Evolutionary conservation across 2,888 invertebrate genomes (phyloP).

Genomic region (Deroplatys truncata): DNA sequence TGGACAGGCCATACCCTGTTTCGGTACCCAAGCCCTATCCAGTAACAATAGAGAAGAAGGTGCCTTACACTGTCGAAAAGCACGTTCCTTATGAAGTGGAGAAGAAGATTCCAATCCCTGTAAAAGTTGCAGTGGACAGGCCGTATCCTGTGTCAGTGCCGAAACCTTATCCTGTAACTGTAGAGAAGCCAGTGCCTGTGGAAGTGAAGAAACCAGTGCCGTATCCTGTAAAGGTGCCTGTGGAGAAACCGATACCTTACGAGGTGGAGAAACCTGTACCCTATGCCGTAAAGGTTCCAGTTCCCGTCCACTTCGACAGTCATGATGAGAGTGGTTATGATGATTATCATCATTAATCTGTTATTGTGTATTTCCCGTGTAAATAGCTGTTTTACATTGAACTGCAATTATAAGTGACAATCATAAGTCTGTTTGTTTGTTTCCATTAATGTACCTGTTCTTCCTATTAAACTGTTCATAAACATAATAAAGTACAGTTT

Average conservation of each 20-base stretch:
- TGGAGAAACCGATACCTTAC: constrained; percentile 52
- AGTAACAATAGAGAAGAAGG: constrained; percentile 40
- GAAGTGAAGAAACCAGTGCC: constrained; percentile 62
- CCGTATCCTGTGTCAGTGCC: constrained; percentile 68
- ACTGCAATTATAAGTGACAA: neutral
- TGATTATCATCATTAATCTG: neutral
- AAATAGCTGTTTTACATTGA: neutral
- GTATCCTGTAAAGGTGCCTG: constrained; percentile 34
- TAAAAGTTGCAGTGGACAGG: constrained; percentile 37
- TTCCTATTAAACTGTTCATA: too few species aligned
- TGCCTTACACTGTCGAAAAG: constrained; percentile 59
- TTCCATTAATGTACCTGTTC: too few species aligned
- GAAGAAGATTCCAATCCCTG: constrained; percentile 36
- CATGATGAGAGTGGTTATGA: neutral
- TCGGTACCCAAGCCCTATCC: constrained; percentile 67
- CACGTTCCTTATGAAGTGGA: constrained; percentile 38
- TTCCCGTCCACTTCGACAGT: constrained; percentile 14
- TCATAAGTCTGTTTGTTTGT: too few species aligned
- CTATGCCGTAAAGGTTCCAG: constrained; percentile 27
- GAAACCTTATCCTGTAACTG: constrained; percentile 43
- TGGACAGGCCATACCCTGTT: constrained; percentile 71
- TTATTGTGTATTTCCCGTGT: neutral
- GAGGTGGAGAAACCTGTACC: constrained; percentile 64
- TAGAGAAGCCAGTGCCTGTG: constrained; percentile 65
- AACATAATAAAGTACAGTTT: too few species aligned